These are phyloP conservation scores for Pelosia muscerda DNA, from an alignment of 2,888 invertebrate species.

Conservation along the genomic window DNA sequence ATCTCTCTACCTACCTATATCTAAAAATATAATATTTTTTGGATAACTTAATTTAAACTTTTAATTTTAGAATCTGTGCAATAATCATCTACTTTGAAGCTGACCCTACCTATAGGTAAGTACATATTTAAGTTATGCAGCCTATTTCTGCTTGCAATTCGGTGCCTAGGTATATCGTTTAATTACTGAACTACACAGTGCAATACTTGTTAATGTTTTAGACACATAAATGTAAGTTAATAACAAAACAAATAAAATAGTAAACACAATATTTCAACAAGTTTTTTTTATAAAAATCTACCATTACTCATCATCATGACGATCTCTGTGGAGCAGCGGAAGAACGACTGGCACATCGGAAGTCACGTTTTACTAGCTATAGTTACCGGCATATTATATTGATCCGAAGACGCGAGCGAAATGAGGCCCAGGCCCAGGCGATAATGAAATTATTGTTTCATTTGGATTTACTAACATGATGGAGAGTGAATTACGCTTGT, in stretches of 20 bases:
- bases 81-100: background rate
- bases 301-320: background rate
- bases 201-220: slow-evolving; percentile 21
- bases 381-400: too few species aligned
- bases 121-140: slow-evolving; percentile 3
- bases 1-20: too few species aligned
- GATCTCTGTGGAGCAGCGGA: too few species aligned
- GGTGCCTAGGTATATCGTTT: slow-evolving; percentile 18
- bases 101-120: background rate
- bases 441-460: too few species aligned
- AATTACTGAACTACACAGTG: slow-evolving; percentile 30
- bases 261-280: background rate
- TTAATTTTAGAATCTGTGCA: background rate
- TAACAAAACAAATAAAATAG: slow-evolving; percentile 16
- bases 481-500: too few species aligned
- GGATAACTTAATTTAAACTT: too few species aligned
- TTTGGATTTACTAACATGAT: too few species aligned
- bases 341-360: too few species aligned
- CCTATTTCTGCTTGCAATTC: slow-evolving; percentile 16
- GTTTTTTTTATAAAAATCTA: background rate
- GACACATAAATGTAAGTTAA: slow-evolving; percentile 16
- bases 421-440: too few species aligned
- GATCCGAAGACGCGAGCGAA: too few species aligned
- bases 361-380: too few species aligned
- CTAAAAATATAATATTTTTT: too few species aligned